A percentile compares a stretch with the other conserved stretches of the same genome.
Conservation (phyloP, 2,888 invertebrate genomes). For the Diaperis boleti region DNA sequence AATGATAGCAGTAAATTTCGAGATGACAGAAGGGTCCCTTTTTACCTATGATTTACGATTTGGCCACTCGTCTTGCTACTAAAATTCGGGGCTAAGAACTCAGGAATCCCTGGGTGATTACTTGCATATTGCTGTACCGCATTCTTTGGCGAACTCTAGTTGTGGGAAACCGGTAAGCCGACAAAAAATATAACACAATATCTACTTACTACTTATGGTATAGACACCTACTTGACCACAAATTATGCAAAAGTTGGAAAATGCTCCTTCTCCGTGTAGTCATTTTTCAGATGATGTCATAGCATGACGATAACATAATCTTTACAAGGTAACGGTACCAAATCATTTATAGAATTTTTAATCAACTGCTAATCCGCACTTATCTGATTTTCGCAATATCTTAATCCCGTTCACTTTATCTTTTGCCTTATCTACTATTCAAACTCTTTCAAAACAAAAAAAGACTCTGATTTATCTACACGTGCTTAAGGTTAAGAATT, state of each 20-base stretch:
- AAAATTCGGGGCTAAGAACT: conserved; percentile 15
- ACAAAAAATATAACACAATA: conserved; percentile 18
- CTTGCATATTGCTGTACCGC: conserved; percentile 32
- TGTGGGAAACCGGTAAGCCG: conserved; percentile 22
- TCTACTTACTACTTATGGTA: conserved; percentile 4
- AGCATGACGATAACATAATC: conserved; percentile 18
- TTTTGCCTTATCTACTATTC: conserved; percentile 19
- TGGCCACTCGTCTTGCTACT: conserved; percentile 7
- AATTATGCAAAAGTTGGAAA: conserved; percentile 12
- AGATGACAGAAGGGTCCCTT: conserved; percentile 34
- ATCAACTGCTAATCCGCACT: conserved; percentile 28
- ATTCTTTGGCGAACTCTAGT: conserved; percentile 30
- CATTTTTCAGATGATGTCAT: conserved; percentile 31
- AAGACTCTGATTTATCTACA: conserved; percentile 34
- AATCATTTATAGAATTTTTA: conserved; percentile 30
- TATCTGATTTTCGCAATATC: conserved; percentile 35
- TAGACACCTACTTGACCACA: conserved; percentile 21
- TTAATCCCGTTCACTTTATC: conserved; percentile 34
- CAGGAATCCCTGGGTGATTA: conserved; percentile 17
- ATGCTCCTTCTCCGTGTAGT: conserved; percentile 15
- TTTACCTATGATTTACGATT: conserved; percentile 36
- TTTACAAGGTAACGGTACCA: conserved; percentile 29
- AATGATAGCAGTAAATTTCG: conserved; percentile 40
- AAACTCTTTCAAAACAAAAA: conserved; percentile 34
- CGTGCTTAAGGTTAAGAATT: conserved; percentile 21